phyloP scores from a whole-genome alignment of 2,888 invertebrate genomes.

The Drosophila borealis region DNA sequence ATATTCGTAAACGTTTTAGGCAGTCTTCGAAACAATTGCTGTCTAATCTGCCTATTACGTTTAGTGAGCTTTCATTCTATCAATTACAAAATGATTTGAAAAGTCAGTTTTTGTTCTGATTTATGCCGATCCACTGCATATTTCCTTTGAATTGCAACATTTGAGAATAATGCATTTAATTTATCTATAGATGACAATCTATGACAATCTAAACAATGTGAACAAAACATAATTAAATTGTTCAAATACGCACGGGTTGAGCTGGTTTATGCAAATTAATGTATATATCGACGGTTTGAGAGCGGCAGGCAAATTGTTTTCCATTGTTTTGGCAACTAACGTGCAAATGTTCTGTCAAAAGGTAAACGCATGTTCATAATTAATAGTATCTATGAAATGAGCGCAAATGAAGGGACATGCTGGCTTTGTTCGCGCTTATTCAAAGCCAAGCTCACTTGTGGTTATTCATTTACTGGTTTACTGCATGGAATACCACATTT shows the following conservation, averaged over 20 bases:
- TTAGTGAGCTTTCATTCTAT: too few species aligned
- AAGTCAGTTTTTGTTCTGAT: too few species aligned
- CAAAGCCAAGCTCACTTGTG: not conserved
- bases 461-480: too few species aligned
- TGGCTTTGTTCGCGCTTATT: conserved; percentile 5
- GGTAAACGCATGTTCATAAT: conserved; percentile 15
- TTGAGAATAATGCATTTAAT: too few species aligned
- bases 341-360: conserved; percentile 4
- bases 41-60: too few species aligned
- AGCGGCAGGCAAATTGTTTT: conserved; percentile 1
- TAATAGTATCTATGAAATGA: conserved; percentile 23
- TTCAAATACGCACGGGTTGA: conserved; percentile 5
- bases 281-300: not conserved
- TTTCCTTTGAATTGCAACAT: too few species aligned
- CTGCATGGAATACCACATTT: too few species aligned
- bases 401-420: not conserved
- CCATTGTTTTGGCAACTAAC: conserved; percentile 7
- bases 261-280: conserved; percentile 24
- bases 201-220: not conserved
- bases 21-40: too few species aligned
- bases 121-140: too few species aligned
- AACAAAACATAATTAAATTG: conserved; percentile 10
- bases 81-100: too few species aligned
- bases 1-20: too few species aligned
- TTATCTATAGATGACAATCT: not conserved